phyloP scores from a whole-genome alignment of 2,888 invertebrate genomes.

The Argynnis bischoffii region DNA sequence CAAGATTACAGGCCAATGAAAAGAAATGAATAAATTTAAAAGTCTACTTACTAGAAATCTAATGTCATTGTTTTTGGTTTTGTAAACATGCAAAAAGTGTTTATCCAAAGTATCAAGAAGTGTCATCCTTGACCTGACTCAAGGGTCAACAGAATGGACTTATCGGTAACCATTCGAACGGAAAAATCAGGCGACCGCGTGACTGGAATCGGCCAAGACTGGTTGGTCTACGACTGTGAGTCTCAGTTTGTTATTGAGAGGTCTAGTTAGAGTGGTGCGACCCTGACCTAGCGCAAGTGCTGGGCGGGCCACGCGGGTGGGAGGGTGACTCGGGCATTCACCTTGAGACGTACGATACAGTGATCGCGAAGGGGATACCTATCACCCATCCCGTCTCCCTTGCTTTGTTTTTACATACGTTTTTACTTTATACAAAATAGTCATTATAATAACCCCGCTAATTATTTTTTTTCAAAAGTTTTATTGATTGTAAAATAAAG shows the following conservation, averaged over 20 bases:
- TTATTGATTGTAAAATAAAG: no score
- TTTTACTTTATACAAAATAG: neutral
- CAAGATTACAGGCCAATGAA: no score
- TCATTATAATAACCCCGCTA: neutral
- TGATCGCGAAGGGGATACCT: constrained; percentile 50
- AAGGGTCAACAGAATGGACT: constrained; percentile 65
- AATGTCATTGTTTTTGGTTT: no score
- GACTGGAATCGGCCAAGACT: constrained; percentile 40
- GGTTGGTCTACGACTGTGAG: constrained; percentile 4
- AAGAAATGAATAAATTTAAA: no score
- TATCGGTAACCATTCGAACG: constrained; percentile 75
- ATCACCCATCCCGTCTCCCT: constrained; percentile 30
- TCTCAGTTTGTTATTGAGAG: constrained; percentile 41
- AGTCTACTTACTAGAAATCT: no score
- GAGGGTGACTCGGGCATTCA: constrained; percentile 74
- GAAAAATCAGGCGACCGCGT: constrained; percentile 71
- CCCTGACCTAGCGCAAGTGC: constrained; percentile 79
- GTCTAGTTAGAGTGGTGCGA: constrained; percentile 60
- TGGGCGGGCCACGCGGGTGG: constrained; percentile 77
- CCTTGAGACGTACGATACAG: constrained; percentile 71
- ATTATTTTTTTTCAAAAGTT: no score
- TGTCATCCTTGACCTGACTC: constrained; percentile 65
- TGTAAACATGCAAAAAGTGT: no score
- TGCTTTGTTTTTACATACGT: constrained; percentile 4
- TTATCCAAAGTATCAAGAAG: constrained; percentile 32